Conservation (phyloP, 1,140 invertebrate genomes). For the Meloidogyne floridensis region DNA sequence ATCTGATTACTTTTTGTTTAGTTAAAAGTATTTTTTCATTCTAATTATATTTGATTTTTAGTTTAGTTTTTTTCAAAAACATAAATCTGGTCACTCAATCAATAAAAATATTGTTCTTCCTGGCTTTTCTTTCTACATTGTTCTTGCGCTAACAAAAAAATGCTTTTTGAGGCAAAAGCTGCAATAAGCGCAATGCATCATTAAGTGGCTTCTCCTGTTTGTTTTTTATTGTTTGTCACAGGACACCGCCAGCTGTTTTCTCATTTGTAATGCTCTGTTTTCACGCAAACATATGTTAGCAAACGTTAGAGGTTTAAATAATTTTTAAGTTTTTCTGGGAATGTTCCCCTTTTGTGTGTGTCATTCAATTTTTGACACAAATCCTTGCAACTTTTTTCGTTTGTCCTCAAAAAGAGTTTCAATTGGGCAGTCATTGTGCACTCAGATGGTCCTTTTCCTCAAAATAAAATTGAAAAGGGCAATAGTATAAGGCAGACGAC, state of each 20-base stretch:
- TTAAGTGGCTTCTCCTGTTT: conserved; percentile 8
- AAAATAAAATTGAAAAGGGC: not conserved
- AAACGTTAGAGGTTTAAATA: not conserved
- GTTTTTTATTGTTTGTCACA: not conserved
- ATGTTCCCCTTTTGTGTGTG: not conserved
- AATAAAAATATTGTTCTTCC: not conserved
- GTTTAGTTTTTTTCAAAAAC: too few species aligned
- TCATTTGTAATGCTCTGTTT: not conserved
- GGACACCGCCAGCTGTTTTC: conserved; percentile 4
- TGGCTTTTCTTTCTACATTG: not conserved
- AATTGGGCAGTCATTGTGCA: not conserved
- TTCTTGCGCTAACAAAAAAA: conserved; percentile 3
- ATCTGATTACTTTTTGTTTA: too few species aligned
- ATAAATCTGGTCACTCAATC: not conserved
- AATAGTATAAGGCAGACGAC: not conserved
- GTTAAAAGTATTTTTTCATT: too few species aligned
- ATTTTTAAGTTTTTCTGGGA: not conserved
- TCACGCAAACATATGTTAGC: not conserved
- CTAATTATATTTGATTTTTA: too few species aligned
- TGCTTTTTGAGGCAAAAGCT: not conserved
- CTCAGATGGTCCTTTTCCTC: not conserved
- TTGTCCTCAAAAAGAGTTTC: not conserved
- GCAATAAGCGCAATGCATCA: conserved; percentile 8
- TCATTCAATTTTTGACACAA: not conserved
- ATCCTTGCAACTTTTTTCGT: not conserved